Evolutionary conservation across 2,113 vertebrate genomes (phyloP).

Genomic region (Uropsilus gracilis): DNA sequence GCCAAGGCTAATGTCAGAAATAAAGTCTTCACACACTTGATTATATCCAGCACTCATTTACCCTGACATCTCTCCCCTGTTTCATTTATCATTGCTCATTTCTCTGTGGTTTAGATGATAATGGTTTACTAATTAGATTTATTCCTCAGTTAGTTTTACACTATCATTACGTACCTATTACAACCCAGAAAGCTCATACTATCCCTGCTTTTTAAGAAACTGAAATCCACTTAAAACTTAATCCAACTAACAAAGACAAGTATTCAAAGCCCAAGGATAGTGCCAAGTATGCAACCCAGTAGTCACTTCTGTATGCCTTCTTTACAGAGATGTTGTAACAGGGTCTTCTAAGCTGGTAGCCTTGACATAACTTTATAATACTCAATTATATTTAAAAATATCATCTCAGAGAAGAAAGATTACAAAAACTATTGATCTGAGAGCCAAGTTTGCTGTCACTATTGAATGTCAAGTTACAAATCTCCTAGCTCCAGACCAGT

Average conservation of each 20-base stretch:
- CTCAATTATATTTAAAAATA: background rate
- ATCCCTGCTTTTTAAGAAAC: background rate
- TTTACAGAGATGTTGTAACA: background rate
- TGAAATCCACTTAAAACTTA: background rate
- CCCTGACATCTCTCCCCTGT: background rate
- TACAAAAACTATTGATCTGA: background rate
- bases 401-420: background rate
- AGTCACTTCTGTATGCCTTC: background rate
- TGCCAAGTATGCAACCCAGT: background rate
- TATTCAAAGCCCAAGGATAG: background rate
- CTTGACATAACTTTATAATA: background rate
- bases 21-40: constrained; percentile 23
- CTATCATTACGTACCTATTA: background rate
- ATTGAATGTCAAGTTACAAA: background rate
- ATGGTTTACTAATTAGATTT: background rate
- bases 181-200: background rate
- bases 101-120: background rate
- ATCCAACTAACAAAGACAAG: background rate
- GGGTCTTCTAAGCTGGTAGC: background rate
- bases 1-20: background rate
- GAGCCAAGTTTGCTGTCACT: background rate
- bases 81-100: background rate
- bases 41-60: background rate
- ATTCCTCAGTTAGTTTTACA: constrained; percentile 4
- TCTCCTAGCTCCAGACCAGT: background rate